Percentiles rank a stretch among this genome's conserved stretches.
Conservation (phyloP, 1,140 invertebrate genomes). For the Papilio aristodemus region DNA sequence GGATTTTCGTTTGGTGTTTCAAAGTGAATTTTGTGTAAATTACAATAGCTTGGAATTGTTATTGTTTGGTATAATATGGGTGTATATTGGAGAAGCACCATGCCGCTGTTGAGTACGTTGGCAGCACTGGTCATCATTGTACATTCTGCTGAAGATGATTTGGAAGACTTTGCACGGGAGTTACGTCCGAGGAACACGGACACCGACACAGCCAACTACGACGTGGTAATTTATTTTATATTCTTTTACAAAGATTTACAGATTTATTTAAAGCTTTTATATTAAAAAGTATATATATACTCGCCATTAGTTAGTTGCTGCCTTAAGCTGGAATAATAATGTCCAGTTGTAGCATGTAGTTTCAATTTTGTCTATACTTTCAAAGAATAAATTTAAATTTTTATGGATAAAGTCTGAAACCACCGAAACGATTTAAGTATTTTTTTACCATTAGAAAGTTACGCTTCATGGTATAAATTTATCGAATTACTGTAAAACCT, state of each 20-base stretch:
- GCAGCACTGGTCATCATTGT: constrained; percentile 74
- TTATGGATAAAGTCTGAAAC: too few species aligned
- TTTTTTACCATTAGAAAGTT: too few species aligned
- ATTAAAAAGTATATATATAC: too few species aligned
- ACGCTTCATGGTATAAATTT: too few species aligned
- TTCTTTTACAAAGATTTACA: neutral
- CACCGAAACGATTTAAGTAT: too few species aligned
- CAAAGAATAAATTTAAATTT: too few species aligned
- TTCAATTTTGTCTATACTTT: too few species aligned
- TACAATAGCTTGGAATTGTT: constrained; percentile 38
- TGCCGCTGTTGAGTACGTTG: constrained; percentile 70
- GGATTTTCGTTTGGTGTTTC: constrained; percentile 1
- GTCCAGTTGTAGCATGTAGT: too few species aligned
- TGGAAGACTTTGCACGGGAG: constrained; percentile 50
- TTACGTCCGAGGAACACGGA: constrained; percentile 54
- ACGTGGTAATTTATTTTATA: constrained; percentile 51
- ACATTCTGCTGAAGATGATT: constrained; percentile 67
- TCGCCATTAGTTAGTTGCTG: too few species aligned
- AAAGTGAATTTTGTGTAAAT: constrained; percentile 43
- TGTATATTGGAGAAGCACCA: constrained; percentile 55
- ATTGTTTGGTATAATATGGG: constrained; percentile 68
- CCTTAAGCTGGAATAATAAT: too few species aligned
- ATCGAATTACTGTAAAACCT: too few species aligned
- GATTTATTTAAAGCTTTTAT: neutral
- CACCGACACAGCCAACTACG: constrained; percentile 48